Conservation (phyloP, 2,888 invertebrate species). For the Hipparchia sbordonii region DNA sequence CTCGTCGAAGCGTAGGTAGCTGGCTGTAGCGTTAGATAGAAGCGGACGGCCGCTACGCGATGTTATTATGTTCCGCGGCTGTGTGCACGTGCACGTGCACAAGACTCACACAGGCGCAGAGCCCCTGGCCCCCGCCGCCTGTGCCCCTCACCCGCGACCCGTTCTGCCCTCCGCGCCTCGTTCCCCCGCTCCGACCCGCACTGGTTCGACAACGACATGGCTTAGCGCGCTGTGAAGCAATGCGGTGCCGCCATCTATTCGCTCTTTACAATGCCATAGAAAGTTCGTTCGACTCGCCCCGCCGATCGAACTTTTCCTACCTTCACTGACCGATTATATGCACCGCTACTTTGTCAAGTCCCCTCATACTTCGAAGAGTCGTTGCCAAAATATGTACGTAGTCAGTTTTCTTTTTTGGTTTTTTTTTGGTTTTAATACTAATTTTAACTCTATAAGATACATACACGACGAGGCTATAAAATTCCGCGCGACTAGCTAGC, state of each 20-base stretch:
- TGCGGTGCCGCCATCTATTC: constrained; percentile 78
- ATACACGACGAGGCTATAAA: constrained; percentile 68
- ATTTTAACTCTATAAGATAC: neutral
- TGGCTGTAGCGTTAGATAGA: constrained; percentile 75
- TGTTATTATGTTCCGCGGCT: constrained; percentile 61
- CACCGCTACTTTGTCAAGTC: constrained; percentile 35
- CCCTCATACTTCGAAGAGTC: neutral
- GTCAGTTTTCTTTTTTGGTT: neutral
- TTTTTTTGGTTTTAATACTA: neutral
- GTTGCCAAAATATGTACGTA: neutral
- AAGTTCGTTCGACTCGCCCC: constrained; percentile 78
- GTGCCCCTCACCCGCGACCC: constrained; percentile 34
- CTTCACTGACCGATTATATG: constrained; percentile 48
- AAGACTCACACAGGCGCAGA: constrained; percentile 52
- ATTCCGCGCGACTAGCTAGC: constrained; percentile 69
- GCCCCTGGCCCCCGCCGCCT: constrained; percentile 36
- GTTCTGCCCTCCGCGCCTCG: constrained; percentile 44
- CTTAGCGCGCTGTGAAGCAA: constrained; percentile 77
- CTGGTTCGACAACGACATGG: constrained; percentile 66
- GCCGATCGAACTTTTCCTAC: constrained; percentile 78
- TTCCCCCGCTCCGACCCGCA: constrained; percentile 52
- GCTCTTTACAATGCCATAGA: constrained; percentile 81
- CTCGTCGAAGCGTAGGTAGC: constrained; percentile 62
- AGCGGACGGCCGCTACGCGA: constrained; percentile 69
- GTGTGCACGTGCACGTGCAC: constrained; percentile 64